A percentile compares a stretch with the other conserved stretches of the same genome.
Evolutionary conservation across 2,888 invertebrate species (phyloP).

Genomic region (Syrphus vitripennis): DNA sequence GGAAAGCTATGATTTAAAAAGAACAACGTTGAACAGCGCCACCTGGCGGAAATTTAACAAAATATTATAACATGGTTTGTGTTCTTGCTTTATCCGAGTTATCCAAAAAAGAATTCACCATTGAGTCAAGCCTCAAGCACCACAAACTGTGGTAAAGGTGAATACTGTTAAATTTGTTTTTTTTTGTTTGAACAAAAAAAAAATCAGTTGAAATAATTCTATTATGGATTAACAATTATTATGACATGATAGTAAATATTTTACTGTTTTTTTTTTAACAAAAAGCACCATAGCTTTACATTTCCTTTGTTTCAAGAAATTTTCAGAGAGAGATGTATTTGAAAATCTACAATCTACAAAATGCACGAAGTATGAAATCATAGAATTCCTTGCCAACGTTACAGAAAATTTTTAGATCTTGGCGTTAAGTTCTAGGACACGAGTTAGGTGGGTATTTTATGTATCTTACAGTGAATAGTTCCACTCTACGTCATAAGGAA

Average conservation of each 20-base stretch:
- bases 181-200: background rate
- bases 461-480: background rate
- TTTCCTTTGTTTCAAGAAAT: too few relatives aligned
- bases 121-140: background rate
- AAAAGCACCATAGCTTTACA: too few relatives aligned
- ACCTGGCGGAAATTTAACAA: background rate
- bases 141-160: background rate
- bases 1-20: background rate
- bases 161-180: background rate
- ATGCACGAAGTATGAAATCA: too few relatives aligned
- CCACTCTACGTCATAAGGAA: constrained; percentile 23
- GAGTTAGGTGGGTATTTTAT: constrained; percentile 6
- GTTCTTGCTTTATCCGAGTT: background rate
- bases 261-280: too few relatives aligned
- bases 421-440: too few relatives aligned
- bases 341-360: too few relatives aligned
- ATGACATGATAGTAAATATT: too few relatives aligned
- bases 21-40: background rate
- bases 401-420: too few relatives aligned
- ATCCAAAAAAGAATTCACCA: background rate
- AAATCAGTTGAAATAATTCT: too few relatives aligned
- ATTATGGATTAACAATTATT: too few relatives aligned
- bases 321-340: too few relatives aligned
- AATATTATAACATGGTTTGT: background rate
- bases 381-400: too few relatives aligned